phyloP scores from a whole-genome alignment of 2,113 vertebrate species.

The Sprattus sprattus region DNA sequence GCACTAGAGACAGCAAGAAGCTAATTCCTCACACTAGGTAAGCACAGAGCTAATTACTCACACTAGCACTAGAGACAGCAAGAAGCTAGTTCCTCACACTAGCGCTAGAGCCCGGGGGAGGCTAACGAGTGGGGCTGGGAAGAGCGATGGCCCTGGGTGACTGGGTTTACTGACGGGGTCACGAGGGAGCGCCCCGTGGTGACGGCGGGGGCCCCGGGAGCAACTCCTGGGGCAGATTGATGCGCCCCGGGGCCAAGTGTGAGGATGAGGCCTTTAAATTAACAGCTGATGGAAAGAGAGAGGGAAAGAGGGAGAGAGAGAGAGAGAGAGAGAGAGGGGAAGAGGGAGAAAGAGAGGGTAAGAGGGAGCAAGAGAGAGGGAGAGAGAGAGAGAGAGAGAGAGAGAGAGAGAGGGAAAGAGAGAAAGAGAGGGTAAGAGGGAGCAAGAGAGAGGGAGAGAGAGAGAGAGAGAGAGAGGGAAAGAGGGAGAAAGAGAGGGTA shows the following conservation, averaged over 20 bases:
- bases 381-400: too few relatives aligned
- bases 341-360: neutral
- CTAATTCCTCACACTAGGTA: too few relatives aligned
- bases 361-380: neutral
- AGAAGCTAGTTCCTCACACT: too few relatives aligned
- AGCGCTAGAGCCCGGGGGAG: too few relatives aligned
- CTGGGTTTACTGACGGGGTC: constrained; percentile 55
- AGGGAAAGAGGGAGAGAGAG: constrained; percentile 7
- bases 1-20: too few relatives aligned
- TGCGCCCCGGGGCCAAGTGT: constrained; percentile 41
- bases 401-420: constrained; percentile 21
- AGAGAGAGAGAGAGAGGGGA: neutral
- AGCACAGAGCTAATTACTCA: too few relatives aligned
- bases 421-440: neutral
- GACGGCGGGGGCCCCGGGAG: constrained; percentile 49
- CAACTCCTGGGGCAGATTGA: constrained; percentile 60
- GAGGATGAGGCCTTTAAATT: constrained; percentile 65
- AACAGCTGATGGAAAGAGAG: constrained; percentile 55
- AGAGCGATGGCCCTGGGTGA: constrained; percentile 51
- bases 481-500: neutral
- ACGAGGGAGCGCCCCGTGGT: constrained; percentile 59
- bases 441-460: constrained; percentile 5
- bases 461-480: constrained; percentile 11
- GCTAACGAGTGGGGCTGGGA: constrained; percentile 26
- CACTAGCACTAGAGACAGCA: too few relatives aligned